A percentile compares a stretch with the other conserved stretches of the same genome.
These are phyloP conservation scores for Aphrocallistes beatrix DNA, from an alignment of 37 sponge, comb jelly and placozoan species.

Conservation along the genomic window DNA sequence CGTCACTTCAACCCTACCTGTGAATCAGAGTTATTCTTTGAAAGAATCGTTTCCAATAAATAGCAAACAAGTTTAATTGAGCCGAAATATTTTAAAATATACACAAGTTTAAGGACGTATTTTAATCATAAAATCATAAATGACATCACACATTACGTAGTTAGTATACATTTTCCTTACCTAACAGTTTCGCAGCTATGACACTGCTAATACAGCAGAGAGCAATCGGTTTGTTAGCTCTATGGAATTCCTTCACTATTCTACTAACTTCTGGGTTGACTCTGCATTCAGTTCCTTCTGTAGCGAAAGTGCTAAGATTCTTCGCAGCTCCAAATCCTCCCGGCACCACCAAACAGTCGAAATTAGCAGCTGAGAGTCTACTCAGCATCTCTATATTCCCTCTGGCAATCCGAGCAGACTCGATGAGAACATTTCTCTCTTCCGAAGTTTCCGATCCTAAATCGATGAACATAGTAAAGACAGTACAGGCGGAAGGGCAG, in stretches of 20 bases:
- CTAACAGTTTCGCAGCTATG: conserved; percentile 54
- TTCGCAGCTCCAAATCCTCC: conserved; percentile 96
- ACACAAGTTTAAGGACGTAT: neutral
- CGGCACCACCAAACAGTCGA: conserved; percentile 57
- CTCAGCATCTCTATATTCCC: conserved; percentile 51
- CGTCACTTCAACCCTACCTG: conserved; percentile 43
- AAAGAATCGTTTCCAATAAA: no score
- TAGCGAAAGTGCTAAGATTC: conserved; percentile 70
- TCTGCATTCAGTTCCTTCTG: conserved; percentile 41
- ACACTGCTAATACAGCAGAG: conserved; percentile 80
- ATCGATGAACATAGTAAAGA: neutral
- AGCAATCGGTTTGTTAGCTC: conserved; percentile 64
- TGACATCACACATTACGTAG: no score
- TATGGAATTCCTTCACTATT: conserved; percentile 44
- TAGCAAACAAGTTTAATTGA: no score
- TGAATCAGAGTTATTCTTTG: neutral
- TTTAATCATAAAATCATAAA: no score
- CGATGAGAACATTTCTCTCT: conserved; percentile 68
- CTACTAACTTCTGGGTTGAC: conserved; percentile 49
- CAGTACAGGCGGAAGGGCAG: neutral
- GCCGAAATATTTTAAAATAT: neutral
- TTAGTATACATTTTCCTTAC: no score
- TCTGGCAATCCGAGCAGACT: conserved; percentile 80
- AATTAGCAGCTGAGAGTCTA: conserved; percentile 26
- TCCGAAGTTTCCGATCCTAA: neutral